Conservation (phyloP, 2,113 vertebrate species). For the Daboia siamensis region DNA sequence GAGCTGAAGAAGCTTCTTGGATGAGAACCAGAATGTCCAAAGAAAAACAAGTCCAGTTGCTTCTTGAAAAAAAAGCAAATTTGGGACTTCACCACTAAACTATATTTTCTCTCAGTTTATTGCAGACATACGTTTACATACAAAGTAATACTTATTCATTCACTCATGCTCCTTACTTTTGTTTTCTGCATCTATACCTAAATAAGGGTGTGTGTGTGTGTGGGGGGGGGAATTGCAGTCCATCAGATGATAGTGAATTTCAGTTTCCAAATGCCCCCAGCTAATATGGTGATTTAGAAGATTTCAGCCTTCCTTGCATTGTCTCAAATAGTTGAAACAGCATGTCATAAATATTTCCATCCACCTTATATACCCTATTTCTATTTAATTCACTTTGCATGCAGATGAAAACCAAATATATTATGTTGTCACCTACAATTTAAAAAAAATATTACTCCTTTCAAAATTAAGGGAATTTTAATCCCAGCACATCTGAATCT, state of each 20-base stretch:
- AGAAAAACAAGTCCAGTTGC: too few species aligned
- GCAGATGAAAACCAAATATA: too few species aligned
- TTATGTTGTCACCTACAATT: background rate
- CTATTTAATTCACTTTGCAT: background rate
- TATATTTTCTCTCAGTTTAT: background rate
- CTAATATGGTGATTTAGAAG: background rate
- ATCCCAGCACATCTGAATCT: background rate
- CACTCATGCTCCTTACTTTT: background rate
- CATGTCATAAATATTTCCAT: background rate
- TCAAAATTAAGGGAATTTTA: background rate
- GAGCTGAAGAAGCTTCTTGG: too few species aligned
- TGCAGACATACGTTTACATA: background rate
- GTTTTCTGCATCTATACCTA: background rate
- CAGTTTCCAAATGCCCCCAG: background rate
- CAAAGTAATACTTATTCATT: too few species aligned
- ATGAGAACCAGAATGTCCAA: too few species aligned
- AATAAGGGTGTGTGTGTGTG: too few species aligned
- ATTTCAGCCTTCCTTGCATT: background rate
- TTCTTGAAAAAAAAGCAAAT: too few species aligned
- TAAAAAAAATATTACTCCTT: too few species aligned
- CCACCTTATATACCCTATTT: background rate
- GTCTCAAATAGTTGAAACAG: background rate
- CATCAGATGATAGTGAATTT: background rate
- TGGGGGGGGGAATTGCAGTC: background rate
- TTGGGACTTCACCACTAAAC: background rate